These are phyloP conservation scores for Coracias cyanogaster DNA, from an alignment of 2,797 vertebrate species.

Conservation along the genomic window DNA sequence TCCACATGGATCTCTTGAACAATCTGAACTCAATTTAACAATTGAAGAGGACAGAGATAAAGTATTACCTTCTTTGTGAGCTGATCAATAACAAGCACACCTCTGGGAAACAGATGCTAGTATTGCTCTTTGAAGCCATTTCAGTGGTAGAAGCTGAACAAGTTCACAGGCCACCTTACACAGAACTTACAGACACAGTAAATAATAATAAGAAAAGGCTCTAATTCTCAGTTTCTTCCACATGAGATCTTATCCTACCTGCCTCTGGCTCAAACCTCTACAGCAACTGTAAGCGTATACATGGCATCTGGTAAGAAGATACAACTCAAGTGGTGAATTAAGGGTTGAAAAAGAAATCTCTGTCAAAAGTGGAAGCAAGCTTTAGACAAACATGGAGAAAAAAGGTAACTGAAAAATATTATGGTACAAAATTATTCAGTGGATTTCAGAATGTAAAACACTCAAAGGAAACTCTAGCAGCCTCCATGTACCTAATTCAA, in stretches of 20 bases:
- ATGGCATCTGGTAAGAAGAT: neutral
- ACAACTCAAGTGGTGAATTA: neutral
- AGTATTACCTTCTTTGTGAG: conserved; percentile 34
- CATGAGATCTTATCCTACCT: neutral
- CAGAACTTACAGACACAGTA: neutral
- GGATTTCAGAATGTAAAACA: neutral
- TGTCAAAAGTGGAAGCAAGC: neutral
- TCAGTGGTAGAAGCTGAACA: neutral
- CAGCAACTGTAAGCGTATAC: neutral
- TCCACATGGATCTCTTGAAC: conserved; percentile 51
- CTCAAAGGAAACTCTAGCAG: neutral
- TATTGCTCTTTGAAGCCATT: conserved; percentile 30
- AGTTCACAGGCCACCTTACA: neutral
- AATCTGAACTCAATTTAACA: conserved; percentile 67
- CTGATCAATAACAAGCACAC: conserved; percentile 52
- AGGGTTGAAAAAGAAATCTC: neutral
- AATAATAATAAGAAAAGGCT: neutral
- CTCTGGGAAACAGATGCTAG: conserved; percentile 47
- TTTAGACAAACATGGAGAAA: neutral
- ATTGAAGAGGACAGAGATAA: conserved; percentile 51
- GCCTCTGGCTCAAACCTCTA: neutral
- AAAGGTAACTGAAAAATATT: neutral
- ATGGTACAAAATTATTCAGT: neutral
- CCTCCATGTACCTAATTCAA: neutral
- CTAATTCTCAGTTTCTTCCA: neutral